Base-by-base conservation (phyloP, 1,140 invertebrate genomes). In the Gonatopus flavifemur region DNA sequence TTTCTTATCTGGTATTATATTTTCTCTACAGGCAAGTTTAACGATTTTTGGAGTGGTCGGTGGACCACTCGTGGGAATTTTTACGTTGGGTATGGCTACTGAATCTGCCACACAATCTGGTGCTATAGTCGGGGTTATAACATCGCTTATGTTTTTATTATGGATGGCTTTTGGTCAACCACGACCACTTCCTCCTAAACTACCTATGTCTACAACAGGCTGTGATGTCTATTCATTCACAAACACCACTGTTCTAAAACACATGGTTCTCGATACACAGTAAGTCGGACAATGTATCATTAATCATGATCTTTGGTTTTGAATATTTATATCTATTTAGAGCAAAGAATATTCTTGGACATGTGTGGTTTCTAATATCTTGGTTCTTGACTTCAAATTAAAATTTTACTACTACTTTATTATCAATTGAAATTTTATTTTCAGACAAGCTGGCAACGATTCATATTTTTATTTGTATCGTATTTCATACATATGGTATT, bases 401-500 rank as follows among this genome's bases (percentile, higher is more conserved):
- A 18, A 10, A 12, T 36, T 20, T 12, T 13, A 36, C 19, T 20
- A 36, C 0, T 19, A 36, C 19, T 36, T 8, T 28, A 28, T 13
- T 21, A 18, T 1, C 10, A n/a, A 30, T 1, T 24, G 8, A 5
- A 28, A 31, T 21, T 35, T 55, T 57, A 19, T 39, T 59, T 66
- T 57, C 30, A 67, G 64, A 30, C 20, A 25, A 7, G 15, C 21
- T 5, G 50, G 50, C 3, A 52, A 63, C 10, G 60, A 48, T 5
- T 55, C 49, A 18, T 69, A 62, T 39, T 65, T 74, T 21, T 73
- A 70, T 43, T 45, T 87, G 1, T 89, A 91, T 63, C 80, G 85
- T 49, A 78, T 96, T 10, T 95, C 93, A 0, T 96, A 96, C 66
- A 84, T 94, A 81, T 96, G 93, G 88, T 89, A 88, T 67, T 81